A percentile compares a stretch with the other conserved stretches of the same genome.
Conservation (phyloP, 1,140 invertebrate genomes). For the Bombus confusus region DNA sequence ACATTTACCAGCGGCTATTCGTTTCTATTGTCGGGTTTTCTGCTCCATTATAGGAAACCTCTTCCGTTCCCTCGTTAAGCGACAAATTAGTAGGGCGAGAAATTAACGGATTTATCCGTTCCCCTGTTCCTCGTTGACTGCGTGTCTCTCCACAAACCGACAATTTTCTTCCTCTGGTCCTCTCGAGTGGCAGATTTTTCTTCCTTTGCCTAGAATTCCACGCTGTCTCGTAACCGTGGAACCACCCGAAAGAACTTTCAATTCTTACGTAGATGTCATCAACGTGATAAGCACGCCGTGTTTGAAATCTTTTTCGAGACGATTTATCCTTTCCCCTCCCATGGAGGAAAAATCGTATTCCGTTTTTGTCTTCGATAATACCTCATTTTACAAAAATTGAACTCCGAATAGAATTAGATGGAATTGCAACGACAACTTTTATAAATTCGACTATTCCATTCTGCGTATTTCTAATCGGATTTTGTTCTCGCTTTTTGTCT, state of each 20-base stretch:
- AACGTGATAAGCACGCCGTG: background rate
- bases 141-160: background rate
- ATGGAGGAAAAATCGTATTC: too few species aligned
- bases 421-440: too few species aligned
- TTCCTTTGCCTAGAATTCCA: background rate
- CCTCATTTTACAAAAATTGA: too few species aligned
- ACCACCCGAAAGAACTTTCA: background rate
- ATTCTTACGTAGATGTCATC: background rate
- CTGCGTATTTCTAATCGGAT: too few species aligned
- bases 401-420: too few species aligned
- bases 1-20: conserved; percentile 72
- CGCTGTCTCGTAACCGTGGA: background rate
- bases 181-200: background rate
- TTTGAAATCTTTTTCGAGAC: background rate
- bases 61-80: conserved; percentile 58
- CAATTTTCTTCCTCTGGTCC: background rate
- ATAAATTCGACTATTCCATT: too few species aligned
- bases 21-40: conserved; percentile 70
- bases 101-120: conserved; percentile 53
- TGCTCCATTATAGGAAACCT: conserved; percentile 63
- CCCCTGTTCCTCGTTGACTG: background rate
- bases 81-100: conserved; percentile 56
- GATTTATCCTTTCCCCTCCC: too few species aligned
- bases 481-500: too few species aligned
- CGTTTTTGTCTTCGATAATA: too few species aligned